These are phyloP conservation scores for Beroe ovata DNA, from an alignment of 37 sponge, comb jelly and placozoan genomes.

Conservation along the genomic window DNA sequence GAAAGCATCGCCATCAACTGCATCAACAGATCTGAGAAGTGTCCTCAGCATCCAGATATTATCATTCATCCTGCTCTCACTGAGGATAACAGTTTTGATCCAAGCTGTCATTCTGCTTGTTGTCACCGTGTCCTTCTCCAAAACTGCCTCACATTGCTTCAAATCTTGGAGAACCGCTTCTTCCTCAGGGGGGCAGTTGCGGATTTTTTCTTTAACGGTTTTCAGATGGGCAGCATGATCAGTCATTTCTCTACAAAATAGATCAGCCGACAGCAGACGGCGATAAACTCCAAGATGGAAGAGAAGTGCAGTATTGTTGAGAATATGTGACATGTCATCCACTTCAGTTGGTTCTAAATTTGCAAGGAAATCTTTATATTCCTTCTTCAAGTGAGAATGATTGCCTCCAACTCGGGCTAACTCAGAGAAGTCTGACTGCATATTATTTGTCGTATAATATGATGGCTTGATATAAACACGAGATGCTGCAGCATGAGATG, in stretches of 20 bases:
- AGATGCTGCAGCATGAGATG: background rate
- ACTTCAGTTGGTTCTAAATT: background rate
- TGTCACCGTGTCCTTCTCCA: slow-evolving; percentile 47
- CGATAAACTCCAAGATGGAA: slow-evolving; percentile 44
- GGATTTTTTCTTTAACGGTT: background rate
- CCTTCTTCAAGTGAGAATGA: slow-evolving; percentile 22
- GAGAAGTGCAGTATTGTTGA: slow-evolving; percentile 38
- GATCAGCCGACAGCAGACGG: slow-evolving; percentile 31
- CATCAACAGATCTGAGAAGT: background rate
- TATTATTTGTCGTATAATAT: slow-evolving; percentile 14
- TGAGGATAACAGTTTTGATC: slow-evolving; percentile 49
- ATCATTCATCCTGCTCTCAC: slow-evolving; percentile 51
- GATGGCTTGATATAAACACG: slow-evolving; percentile 15
- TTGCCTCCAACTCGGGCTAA: slow-evolving; percentile 17
- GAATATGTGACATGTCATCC: slow-evolving; percentile 36
- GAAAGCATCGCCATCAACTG: slow-evolving; percentile 13
- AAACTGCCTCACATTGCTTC: slow-evolving; percentile 45
- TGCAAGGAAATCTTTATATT: background rate
- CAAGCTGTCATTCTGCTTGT: slow-evolving; percentile 64
- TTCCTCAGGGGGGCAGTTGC: slow-evolving; percentile 18
- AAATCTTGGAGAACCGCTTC: slow-evolving; percentile 8
- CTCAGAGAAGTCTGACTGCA: background rate
- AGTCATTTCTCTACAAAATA: slow-evolving; percentile 43
- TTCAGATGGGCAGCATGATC: slow-evolving; percentile 38
- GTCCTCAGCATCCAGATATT: slow-evolving; percentile 46